phyloP scores from a whole-genome alignment of 2,888 invertebrate genomes.

The Clepsis dumicolana region DNA sequence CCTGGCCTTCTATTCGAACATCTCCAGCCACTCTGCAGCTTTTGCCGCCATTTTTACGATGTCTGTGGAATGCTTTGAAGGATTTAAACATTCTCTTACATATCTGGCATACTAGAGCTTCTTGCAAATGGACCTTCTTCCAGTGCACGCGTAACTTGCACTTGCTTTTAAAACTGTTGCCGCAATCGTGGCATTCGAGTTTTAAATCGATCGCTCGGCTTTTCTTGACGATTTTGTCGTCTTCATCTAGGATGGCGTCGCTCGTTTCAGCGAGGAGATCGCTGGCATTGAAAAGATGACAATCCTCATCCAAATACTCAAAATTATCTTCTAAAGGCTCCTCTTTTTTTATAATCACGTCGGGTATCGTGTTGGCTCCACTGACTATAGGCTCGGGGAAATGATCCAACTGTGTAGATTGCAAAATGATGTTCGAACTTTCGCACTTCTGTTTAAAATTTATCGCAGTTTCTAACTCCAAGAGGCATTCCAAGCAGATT shows the following conservation, averaged over 20 bases:
- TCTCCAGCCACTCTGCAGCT: conserved; percentile 54
- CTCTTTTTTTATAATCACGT: conserved; percentile 53
- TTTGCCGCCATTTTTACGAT: conserved; percentile 48
- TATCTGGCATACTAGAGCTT: conserved; percentile 52
- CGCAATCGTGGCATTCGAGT: conserved; percentile 65
- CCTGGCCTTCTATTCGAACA: conserved; percentile 61
- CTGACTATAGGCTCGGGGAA: conserved; percentile 13
- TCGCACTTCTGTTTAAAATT: conserved; percentile 72
- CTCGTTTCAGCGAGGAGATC: conserved; percentile 18
- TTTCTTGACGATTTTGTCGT: conserved; percentile 41
- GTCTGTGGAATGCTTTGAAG: conserved; percentile 49
- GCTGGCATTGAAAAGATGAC: conserved; percentile 42
- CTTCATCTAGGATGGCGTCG: conserved; percentile 25
- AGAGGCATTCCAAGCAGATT: conserved; percentile 69
- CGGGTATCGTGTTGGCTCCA: conserved; percentile 29
- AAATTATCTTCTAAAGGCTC: conserved; percentile 44
- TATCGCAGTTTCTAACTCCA: conserved; percentile 66
- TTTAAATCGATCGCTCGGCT: conserved; percentile 56
- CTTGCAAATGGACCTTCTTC: conserved; percentile 57
- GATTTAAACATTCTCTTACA: conserved; percentile 55
- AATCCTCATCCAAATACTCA: conserved; percentile 44
- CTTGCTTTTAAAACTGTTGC: conserved; percentile 60
- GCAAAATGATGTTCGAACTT: conserved; percentile 60
- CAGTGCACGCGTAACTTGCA: conserved; percentile 65
- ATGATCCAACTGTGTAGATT: conserved; percentile 43